phyloP scores from a whole-genome alignment of 2,113 vertebrate species.

The Chaetodon auriga region DNA sequence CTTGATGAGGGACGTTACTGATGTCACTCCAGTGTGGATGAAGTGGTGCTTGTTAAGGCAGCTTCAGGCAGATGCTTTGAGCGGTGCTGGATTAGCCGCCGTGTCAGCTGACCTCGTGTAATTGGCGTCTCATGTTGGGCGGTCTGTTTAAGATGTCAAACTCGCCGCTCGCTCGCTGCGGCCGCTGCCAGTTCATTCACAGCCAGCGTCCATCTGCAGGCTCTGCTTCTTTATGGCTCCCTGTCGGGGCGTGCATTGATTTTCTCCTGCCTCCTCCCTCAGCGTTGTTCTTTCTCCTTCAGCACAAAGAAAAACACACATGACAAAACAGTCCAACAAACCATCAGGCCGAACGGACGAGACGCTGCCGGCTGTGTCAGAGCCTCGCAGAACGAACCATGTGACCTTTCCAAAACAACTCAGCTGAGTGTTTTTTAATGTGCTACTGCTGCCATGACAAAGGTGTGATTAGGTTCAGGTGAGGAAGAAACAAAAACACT shows the following conservation, averaged over 20 bases:
- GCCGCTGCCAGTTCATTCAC: constrained; percentile 51
- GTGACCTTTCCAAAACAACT: not conserved
- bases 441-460: not conserved
- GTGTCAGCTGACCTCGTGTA: constrained; percentile 51
- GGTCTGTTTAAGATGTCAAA: constrained; percentile 54
- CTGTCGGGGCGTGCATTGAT: constrained; percentile 7
- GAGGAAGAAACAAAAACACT: no score
- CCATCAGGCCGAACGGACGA: constrained; percentile 1
- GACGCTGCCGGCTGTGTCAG: not conserved
- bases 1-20: not conserved
- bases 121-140: constrained; percentile 49
- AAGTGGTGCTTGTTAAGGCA: constrained; percentile 38
- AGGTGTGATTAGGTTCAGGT: not conserved
- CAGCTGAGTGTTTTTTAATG: not conserved
- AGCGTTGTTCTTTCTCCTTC: constrained; percentile 2
- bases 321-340: not conserved
- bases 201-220: constrained; percentile 28
- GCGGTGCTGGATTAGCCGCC: constrained; percentile 12
- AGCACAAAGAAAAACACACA: constrained; percentile 18
- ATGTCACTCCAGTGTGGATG: not conserved
- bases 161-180: constrained; percentile 29
- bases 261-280: constrained; percentile 6
- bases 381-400: not conserved
- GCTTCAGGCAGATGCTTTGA: constrained; percentile 33
- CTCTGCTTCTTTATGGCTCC: constrained; percentile 23